phyloP scores from a whole-genome alignment of 2,113 vertebrate species.

The Porphyrio hochstetteri region DNA sequence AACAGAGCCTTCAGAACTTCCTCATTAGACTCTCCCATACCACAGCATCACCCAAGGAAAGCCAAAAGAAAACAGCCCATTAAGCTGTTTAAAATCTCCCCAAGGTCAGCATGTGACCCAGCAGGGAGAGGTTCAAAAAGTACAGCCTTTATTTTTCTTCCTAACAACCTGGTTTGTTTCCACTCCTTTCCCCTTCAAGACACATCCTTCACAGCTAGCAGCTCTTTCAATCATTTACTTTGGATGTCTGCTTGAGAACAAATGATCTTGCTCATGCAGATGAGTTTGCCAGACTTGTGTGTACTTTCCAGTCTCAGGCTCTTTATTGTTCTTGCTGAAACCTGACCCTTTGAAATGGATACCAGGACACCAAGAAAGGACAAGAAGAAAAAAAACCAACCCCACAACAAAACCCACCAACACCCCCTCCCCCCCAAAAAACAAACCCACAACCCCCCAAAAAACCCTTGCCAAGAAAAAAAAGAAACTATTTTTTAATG shows the following conservation, averaged over 20 bases:
- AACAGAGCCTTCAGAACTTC: constrained; percentile 20
- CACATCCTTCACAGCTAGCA: constrained; percentile 76
- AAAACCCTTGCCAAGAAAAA: background rate
- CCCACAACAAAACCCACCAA: too few relatives aligned
- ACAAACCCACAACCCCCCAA: background rate
- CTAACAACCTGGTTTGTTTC: constrained; percentile 79
- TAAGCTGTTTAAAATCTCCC: constrained; percentile 67
- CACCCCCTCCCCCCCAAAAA: too few relatives aligned
- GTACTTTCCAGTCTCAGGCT: constrained; percentile 84
- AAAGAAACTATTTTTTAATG: background rate
- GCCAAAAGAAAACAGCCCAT: constrained; percentile 54
- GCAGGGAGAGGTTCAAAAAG: constrained; percentile 74
- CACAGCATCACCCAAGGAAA: constrained; percentile 60
- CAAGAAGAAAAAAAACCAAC: constrained; percentile 25
- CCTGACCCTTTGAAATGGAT: constrained; percentile 87
- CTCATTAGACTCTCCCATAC: constrained; percentile 14
- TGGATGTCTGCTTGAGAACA: constrained; percentile 79
- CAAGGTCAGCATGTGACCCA: constrained; percentile 74
- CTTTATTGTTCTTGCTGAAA: constrained; percentile 93
- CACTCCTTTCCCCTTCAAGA: constrained; percentile 72
- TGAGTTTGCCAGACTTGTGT: constrained; percentile 88
- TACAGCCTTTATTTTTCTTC: constrained; percentile 75
- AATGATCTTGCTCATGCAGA: constrained; percentile 81
- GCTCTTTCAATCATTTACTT: constrained; percentile 79
- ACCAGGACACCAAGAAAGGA: constrained; percentile 75